These are phyloP conservation scores for Eupsilia transversa DNA, from an alignment of 2,888 invertebrate genomes.

Conservation along the genomic window DNA sequence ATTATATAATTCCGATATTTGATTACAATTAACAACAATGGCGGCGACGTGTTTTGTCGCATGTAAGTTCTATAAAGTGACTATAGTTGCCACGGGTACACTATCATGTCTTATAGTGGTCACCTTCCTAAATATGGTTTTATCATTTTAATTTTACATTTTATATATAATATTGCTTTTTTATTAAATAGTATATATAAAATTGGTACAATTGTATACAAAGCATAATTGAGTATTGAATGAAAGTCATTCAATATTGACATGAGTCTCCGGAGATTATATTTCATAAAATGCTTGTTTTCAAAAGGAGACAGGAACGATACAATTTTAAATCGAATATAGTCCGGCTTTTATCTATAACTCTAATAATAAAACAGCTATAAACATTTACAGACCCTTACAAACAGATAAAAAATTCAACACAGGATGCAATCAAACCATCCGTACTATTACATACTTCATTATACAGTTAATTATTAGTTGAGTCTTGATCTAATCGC, in stretches of 20 bases:
- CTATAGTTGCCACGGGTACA: no score
- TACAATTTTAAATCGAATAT: slow-evolving; percentile 49
- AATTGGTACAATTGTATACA: neutral
- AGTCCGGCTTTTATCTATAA: slow-evolving; percentile 55
- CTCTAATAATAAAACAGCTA: slow-evolving; percentile 62
- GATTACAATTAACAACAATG: neutral
- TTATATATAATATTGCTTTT: no score
- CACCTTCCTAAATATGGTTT: no score
- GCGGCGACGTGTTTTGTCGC: neutral
- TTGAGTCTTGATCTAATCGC: slow-evolving; percentile 60
- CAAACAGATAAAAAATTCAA: slow-evolving; percentile 59
- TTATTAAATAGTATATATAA: no score
- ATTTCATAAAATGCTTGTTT: slow-evolving; percentile 1
- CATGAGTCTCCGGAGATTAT: neutral
- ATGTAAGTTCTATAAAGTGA: neutral
- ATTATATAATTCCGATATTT: neutral
- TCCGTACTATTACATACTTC: slow-evolving; percentile 63
- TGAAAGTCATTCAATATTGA: neutral
- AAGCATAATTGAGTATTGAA: slow-evolving; percentile 2
- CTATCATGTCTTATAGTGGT: neutral
- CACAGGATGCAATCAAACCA: slow-evolving; percentile 64
- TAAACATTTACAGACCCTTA: slow-evolving; percentile 63
- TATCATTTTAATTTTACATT: neutral
- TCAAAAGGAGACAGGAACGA: slow-evolving; percentile 24
- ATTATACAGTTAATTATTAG: slow-evolving; percentile 66